These are phyloP conservation scores for Chrosomus eos DNA, from an alignment of 2,797 vertebrate species.

Conservation along the genomic window DNA sequence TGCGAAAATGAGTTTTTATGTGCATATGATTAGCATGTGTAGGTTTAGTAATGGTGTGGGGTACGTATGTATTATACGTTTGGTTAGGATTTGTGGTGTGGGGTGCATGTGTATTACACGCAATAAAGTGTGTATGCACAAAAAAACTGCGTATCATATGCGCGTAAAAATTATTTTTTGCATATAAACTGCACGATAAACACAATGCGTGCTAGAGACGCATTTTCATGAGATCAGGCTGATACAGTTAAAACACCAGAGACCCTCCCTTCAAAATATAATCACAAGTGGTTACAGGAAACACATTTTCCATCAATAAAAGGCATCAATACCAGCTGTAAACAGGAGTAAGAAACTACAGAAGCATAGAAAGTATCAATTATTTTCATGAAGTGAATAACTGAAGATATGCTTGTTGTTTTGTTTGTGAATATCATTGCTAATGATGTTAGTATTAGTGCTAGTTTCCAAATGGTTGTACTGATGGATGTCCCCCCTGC, in stretches of 20 bases:
- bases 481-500: slow-evolving; percentile 21
- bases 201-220: too few relatives aligned
- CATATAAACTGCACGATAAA: too few relatives aligned
- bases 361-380: not conserved
- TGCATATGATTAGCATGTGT: too few relatives aligned
- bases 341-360: not conserved
- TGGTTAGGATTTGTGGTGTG: too few relatives aligned
- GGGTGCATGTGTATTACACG: too few relatives aligned
- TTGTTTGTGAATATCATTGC: slow-evolving; percentile 2
- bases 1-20: too few relatives aligned
- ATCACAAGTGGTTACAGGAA: not conserved
- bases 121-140: too few relatives aligned
- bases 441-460: slow-evolving; percentile 25
- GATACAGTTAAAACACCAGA: not conserved
- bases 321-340: not conserved
- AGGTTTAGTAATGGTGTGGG: too few relatives aligned
- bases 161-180: too few relatives aligned
- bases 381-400: not conserved
- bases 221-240: too few relatives aligned
- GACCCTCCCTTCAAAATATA: not conserved
- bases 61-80: too few relatives aligned
- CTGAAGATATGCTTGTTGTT: slow-evolving; percentile 10
- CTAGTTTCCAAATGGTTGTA: slow-evolving; percentile 44
- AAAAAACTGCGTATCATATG: too few relatives aligned
- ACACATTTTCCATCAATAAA: not conserved